A percentile compares a stretch with the other conserved stretches of the same genome.
phyloP scores from a whole-genome alignment of 2,113 vertebrate genomes.

The Halichoerus grypus region DNA sequence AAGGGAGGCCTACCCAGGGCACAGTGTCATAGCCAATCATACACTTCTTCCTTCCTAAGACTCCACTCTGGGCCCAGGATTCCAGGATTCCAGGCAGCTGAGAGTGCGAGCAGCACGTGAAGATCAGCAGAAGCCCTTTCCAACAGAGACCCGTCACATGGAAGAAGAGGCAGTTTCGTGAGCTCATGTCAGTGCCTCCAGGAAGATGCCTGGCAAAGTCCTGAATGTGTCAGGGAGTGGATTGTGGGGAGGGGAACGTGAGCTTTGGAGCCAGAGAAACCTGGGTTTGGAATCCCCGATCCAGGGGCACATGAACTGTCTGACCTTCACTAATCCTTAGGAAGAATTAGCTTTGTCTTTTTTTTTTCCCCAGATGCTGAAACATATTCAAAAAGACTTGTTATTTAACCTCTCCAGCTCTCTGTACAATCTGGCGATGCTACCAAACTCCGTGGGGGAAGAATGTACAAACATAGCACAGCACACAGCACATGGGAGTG shows the following conservation, averaged over 20 bases:
- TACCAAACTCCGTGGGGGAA: background rate
- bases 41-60: background rate
- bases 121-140: background rate
- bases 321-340: background rate
- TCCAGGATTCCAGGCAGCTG: background rate
- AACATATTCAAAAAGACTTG: background rate
- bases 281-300: background rate
- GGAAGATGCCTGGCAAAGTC: background rate
- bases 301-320: background rate
- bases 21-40: rapidly evolving
- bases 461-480: background rate
- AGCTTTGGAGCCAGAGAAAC: background rate
- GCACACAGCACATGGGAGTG: rapidly evolving
- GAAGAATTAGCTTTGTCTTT: background rate
- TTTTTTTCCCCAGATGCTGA: background rate
- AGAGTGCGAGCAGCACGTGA: background rate
- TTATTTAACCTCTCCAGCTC: background rate
- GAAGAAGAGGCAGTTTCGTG: background rate
- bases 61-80: background rate
- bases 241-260: too few relatives aligned
- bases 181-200: background rate
- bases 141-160: background rate
- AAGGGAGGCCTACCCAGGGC: background rate
- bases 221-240: background rate
- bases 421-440: background rate